Evolutionary conservation across 2,113 vertebrate species (phyloP).

Genomic region (Ctenodactylus gundi): DNA sequence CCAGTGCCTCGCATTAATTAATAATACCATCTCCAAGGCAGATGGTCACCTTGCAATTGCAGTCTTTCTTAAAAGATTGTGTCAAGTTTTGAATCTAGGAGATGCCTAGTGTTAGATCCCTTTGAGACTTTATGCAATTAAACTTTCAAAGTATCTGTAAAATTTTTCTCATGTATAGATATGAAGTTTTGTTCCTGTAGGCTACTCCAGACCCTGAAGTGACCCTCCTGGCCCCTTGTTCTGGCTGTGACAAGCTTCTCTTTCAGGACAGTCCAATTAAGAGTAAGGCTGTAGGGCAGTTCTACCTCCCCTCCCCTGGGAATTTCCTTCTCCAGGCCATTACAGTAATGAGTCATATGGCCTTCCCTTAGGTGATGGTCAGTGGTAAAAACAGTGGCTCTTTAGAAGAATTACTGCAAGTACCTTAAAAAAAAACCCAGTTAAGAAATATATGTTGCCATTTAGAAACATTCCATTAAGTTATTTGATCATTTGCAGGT

Average conservation of each 20-base stretch:
- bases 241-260: not conserved
- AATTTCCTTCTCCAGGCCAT: constrained; percentile 8
- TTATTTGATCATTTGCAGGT: not conserved
- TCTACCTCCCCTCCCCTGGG: not conserved
- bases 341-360: constrained; percentile 42
- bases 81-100: constrained; percentile 23
- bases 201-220: not conserved
- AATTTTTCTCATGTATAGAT: not conserved
- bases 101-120: not conserved
- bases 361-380: constrained; percentile 15
- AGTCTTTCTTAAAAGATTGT: constrained; percentile 25
- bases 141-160: not conserved
- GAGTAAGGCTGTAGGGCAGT: not conserved
- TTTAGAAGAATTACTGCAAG: not conserved
- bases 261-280: constrained; percentile 46
- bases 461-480: constrained; percentile 12
- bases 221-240: not conserved
- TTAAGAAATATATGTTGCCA: not conserved
- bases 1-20: not conserved
- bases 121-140: not conserved
- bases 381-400: constrained; percentile 5
- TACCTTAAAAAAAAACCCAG: not conserved
- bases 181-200: not conserved
- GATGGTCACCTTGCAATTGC: not conserved
- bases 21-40: not conserved